phyloP scores from a whole-genome alignment of 2,888 invertebrate genomes.

The Apocheima hispidaria region DNA sequence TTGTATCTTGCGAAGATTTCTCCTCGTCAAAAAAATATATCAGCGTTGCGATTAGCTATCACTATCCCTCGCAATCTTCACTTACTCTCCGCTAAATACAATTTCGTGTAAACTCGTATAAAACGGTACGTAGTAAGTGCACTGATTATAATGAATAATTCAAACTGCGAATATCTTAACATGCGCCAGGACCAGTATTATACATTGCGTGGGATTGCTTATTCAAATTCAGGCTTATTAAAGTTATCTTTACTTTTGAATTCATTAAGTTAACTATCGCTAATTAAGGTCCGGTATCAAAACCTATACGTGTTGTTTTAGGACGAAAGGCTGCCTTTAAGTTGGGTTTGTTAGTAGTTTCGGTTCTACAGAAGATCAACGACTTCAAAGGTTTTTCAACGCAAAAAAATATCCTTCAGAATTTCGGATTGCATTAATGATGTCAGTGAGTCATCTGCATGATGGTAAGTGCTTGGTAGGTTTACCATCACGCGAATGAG shows the following conservation, averaged over 20 bases:
- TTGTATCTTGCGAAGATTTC: no score
- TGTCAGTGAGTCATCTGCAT: no score
- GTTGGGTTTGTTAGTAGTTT: constrained; percentile 12
- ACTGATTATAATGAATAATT: constrained; percentile 82
- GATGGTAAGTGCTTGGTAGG: no score
- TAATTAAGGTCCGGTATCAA: constrained; percentile 57
- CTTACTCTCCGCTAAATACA: constrained; percentile 29
- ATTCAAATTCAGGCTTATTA: constrained; percentile 70
- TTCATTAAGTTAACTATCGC: constrained; percentile 67
- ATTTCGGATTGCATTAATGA: no score
- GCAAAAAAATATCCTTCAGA: no score
- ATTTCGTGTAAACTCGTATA: constrained; percentile 38
- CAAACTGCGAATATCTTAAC: constrained; percentile 68
- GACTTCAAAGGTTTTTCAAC: constrained; percentile 15
- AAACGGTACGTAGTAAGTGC: constrained; percentile 68
- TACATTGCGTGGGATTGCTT: constrained; percentile 61
- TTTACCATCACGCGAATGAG: no score
- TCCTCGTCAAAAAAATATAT: no score
- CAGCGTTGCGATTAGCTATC: constrained; percentile 1
- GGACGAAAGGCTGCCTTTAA: constrained; percentile 23
- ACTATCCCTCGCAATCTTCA: constrained; percentile 7
- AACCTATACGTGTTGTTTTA: constrained; percentile 43
- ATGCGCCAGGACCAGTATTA: constrained; percentile 47
- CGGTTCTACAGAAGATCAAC: constrained; percentile 6
- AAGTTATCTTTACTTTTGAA: constrained; percentile 69